Base-by-base conservation (phyloP, 2,888 invertebrate genomes). In the Andrena chrysosceles region DNA sequence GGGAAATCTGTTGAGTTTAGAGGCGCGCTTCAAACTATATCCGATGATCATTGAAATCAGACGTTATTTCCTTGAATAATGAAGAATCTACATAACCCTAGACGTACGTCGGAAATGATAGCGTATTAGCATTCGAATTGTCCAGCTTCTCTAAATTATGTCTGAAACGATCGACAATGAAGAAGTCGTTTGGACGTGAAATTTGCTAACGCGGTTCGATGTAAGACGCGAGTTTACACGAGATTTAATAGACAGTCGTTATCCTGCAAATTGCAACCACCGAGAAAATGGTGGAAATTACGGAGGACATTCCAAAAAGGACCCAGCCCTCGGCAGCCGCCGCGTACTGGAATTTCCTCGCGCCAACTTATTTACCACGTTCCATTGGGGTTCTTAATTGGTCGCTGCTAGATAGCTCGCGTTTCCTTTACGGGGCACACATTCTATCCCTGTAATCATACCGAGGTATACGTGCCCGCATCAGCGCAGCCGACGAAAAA, bases 301-400 rank as follows among this genome's bases (percentile, higher is more conserved):
- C 63, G 23, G n/a, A 56, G 68, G 75, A 76, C 68, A 76, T 75
- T 68, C 48, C 62, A 78, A 78, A 75, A 77, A 77, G 64, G 60
- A 35, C 23, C 33, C 6, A 26, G 10, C 35, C 49, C 77, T 49
- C 20, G 13, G 52, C 16, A 67, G 66, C 60, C 60, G 52, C 35
- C 49, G 74, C 49, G 62, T 29, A 60, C 81, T 52, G 59, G 66
- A 71, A 86, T 87, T 85, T 84, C 84, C 80, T 87, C 73, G 82
- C 72, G 78, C 82, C 75, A 75, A 77, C 85, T 75, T 59, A 79
- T 79, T 69, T 74, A 74, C 79, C 76, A 69, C 76, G 81, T 74
- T 70, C 82, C 77, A 78, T 67, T 63, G 66, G n/a, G 49, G 31
- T 77, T 77, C 77, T 80, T 80, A 80, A 80, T 81, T 83, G 81